Evolutionary conservation across 92 coral and sea anemone genomes (phyloP).

Genomic region (Parazoanthus swiftii): DNA sequence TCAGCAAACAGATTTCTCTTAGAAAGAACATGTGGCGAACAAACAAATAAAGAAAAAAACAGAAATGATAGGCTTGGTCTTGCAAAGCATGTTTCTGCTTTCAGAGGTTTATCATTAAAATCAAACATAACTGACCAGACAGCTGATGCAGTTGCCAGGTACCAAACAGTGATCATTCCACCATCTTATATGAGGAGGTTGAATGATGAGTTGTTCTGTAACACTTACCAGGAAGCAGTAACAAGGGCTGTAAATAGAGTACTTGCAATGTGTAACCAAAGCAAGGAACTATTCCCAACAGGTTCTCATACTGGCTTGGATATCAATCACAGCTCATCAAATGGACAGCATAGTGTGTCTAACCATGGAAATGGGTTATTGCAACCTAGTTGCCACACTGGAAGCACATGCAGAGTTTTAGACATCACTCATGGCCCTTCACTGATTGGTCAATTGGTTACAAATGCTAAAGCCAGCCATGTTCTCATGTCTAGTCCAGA

Average conservation of each 20-base stretch:
- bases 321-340: neutral
- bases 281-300: neutral
- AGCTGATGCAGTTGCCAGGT: neutral
- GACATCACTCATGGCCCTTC: slow-evolving; percentile 67
- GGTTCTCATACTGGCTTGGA: neutral
- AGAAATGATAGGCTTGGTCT: neutral
- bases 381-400: neutral
- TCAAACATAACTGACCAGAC: neutral
- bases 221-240: slow-evolving; percentile 54
- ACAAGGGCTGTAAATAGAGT: slow-evolving; percentile 45
- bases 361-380: neutral
- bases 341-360: neutral
- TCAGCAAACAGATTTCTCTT: neutral
- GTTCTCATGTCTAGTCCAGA: slow-evolving; percentile 63
- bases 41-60: neutral
- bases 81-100: neutral
- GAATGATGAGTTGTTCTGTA: slow-evolving; percentile 66
- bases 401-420: slow-evolving; percentile 48
- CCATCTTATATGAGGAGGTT: slow-evolving; percentile 72
- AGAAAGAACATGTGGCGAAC: neutral
- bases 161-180: slow-evolving; percentile 50
- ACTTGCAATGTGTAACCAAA: neutral
- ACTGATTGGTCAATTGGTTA: slow-evolving; percentile 61
- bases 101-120: slow-evolving; percentile 6
- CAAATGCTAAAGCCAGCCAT: slow-evolving; percentile 51